Base-by-base conservation (phyloP, 2,113 vertebrate species). In the Suncus etruscus region DNA sequence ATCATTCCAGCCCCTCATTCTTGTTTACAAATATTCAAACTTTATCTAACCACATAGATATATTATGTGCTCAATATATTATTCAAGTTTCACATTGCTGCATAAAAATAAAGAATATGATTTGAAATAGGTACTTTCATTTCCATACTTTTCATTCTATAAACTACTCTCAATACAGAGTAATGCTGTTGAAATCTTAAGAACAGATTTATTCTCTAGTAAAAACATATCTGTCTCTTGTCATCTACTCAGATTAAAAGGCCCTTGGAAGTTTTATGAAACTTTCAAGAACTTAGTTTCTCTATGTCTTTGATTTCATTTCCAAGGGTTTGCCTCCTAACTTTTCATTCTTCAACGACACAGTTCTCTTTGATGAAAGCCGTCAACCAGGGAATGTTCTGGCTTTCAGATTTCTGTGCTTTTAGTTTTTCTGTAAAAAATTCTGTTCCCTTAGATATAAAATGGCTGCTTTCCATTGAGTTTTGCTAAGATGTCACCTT, bases 341-440 rank as follows among this genome's bases (percentile, higher is more conserved):
- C 27, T 78, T 78, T n/a, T 15, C 6, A 51, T 86, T 87, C 47
- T 88, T 39, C 32, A 92, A 18, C 29, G 27, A 86, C 18, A 39
- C 31, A 58, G 31, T 12, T 39, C 25, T 70, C 27, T 14, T 84
- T 61, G 20, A 63, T 48, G 29, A 88, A 82, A 12, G 86, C 27
- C 16, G 77, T 81, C 25, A 79, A 79, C 8, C 29, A 76, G 11
- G 4, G 39, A 6, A 77, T 65, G 5, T 75, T 61, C 61, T 80
- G 20, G 0, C 7, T 18, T 74, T 27, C 39, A 6, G 39, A 11
- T 5, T 54, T 91, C n/a, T 74, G 31, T 72, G 47, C 0, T 61
- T 90, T 87, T 66, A 9, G 27, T 58, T 92, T 88, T n/a, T 79
- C 31, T n/a, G 9, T 89, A 24, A 69, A 83, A 1, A 83, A 86